Evolutionary conservation across 2,888 invertebrate genomes (phyloP).

Genomic region (Clusia tigrina): DNA sequence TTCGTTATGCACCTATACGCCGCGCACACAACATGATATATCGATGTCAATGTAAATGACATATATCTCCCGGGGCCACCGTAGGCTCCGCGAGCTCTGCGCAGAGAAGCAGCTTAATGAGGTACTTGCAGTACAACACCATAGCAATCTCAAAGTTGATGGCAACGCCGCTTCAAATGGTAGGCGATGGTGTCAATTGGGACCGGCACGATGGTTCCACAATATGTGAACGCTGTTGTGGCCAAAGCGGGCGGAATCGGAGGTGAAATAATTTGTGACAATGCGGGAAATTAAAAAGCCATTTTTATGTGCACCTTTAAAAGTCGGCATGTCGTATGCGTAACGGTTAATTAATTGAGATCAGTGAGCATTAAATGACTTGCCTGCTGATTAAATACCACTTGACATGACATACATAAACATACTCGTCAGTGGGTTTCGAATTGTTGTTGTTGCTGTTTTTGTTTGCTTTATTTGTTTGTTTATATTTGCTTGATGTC

Average conservation of each 20-base stretch:
- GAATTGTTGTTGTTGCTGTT: no score
- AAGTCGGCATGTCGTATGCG: background rate
- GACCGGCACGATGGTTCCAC: background rate
- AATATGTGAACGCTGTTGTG: background rate
- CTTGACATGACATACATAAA: background rate
- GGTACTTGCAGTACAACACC: background rate
- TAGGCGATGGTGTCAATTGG: background rate
- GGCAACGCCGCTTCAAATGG: background rate
- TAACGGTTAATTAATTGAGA: conserved; percentile 1
- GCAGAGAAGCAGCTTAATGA: background rate
- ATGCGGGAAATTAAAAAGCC: background rate
- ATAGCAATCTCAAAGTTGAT: background rate
- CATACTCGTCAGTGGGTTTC: no score
- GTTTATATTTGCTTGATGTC: background rate
- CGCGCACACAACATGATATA: background rate
- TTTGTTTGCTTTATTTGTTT: background rate
- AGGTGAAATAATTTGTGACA: no score
- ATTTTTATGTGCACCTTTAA: background rate
- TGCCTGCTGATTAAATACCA: background rate
- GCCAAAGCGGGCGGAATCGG: no score
- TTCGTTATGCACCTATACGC: background rate
- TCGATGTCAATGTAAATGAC: background rate
- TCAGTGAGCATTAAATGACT: background rate
- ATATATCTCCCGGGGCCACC: background rate
- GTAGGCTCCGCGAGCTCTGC: background rate